Evolutionary conservation across 2,888 invertebrate species (phyloP), one percentile per base, ranked within the genome.

Genomic region (Anoplius nigerrimus): DNA sequence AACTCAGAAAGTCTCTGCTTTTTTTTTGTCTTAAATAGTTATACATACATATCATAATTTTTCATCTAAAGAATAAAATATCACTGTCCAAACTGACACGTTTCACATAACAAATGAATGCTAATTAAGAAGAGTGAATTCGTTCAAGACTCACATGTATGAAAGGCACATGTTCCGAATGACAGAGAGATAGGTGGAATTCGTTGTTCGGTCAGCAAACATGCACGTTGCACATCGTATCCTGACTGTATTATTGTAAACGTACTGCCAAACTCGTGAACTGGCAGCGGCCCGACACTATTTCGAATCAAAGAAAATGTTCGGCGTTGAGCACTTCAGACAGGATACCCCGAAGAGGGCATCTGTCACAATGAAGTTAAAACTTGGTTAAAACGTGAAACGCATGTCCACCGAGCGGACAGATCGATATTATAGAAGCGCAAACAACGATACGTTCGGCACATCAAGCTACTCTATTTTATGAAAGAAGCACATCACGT

Each of bases 351-450:
- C 69, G 62, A 57, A 59, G 53, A 72, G 66, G 61, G 69, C 61
- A 74, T 51, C 59, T 72, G 55, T 66, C 69, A 61, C 72, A 69
- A 72, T 69, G 72, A 74, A 66, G 69, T 60, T 72, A 57, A 62
- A 34, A 34, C 34, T 34, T 34, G 34, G 34, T 34, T 34, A 34
- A 66, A 64, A 55, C 69, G 61, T 63, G 62, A 66, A 74, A 74
- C 74, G 74, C 74, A 74, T 74, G 74, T 69, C 72, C 69, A 69
- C 60, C 48, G 52, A 21, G 43, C 62, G 45, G 21, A 45, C 68
- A 63, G 57, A 71, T 71, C 70, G 64, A 71, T 71, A 71, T 62
- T 69, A 71, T 46, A 64, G 20, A 52, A 46, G 52, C 58, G 64
- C 55, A 64, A 63, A 20, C 45, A 58, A 22, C 45, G 43, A 11